Evolutionary conservation across 2,113 vertebrate genomes (phyloP), one percentile per base, ranked within the genome.

Genomic region (Anolis carolinensis): DNA sequence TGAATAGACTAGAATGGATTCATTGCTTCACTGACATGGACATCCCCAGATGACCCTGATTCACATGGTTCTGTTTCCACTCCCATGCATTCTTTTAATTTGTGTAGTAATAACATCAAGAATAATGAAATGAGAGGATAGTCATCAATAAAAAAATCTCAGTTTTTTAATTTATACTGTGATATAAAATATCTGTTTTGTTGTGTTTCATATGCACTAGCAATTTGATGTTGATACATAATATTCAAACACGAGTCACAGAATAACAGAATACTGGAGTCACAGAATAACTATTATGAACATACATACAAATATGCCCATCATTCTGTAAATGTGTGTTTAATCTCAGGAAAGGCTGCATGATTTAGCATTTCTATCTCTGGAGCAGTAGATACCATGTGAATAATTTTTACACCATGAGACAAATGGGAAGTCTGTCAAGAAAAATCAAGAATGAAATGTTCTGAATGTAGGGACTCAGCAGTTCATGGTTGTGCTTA

Each of bases 341-440:
- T 59, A 73, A 68, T 23, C 8, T 68, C 25, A 39, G 74, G 34
- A 87, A 36, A 34, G 74, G 44, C 32, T 76, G 21, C 59, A 30
- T 55, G 55, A 91, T 84, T 88, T 90, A 86, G 85, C 85, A 89
- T n/a, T 92, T 89, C 81, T 73, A 82, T 90, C 90, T 93, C 90
- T 89, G 86, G 32, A 90, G 79, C 88, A 90, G 86, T 86, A 25
- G 18, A 55, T 77, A 59, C 48, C n/a, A 20, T 70, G 16, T 79
- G n/a, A 91, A 90, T 88, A 85, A 85, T 89, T 91, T 93, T 91
- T 44, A 68, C 85, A 93, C 90, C 88, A 87, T 77, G 59, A 73
- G 86, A 92, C 92, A 92, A 92, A 92, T 89, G 91, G 84, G 85
- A 95, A 92, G 93, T 91, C 91, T 87, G 72, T 93, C 92, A 92